Evolutionary conservation across 2,113 vertebrate genomes (phyloP).

Genomic region (Cebus imitator): DNA sequence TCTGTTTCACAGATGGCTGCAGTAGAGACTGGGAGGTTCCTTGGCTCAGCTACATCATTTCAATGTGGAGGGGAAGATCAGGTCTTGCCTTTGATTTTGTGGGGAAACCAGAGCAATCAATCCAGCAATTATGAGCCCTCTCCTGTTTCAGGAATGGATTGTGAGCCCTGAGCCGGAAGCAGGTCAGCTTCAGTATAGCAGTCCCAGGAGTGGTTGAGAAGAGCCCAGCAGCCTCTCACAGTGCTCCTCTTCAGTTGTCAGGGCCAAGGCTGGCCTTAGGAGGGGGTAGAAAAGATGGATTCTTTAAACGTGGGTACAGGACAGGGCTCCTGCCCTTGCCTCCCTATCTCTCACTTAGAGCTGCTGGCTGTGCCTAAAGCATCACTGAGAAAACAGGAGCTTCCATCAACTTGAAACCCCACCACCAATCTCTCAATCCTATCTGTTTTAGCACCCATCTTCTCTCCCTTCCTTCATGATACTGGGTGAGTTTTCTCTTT

Average conservation of each 20-base stretch:
- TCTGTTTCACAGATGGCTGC: neutral
- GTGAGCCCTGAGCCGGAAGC: neutral
- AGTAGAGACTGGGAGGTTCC: neutral
- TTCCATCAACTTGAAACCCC: neutral
- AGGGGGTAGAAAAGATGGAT: neutral
- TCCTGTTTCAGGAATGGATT: neutral
- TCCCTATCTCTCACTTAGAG: neutral
- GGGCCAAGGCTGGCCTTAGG: neutral
- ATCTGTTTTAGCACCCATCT: neutral
- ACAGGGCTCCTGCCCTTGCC: neutral
- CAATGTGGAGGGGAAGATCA: neutral
- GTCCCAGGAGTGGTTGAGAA: neutral
- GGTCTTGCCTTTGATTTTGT: neutral
- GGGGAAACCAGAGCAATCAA: neutral
- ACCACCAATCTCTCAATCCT: neutral
- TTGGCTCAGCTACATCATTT: neutral
- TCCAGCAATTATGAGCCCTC: neutral
- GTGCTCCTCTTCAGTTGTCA: neutral
- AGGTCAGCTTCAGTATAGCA: neutral
- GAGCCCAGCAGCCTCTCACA: neutral
- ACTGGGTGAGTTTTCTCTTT: neutral
- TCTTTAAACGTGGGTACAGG: neutral
- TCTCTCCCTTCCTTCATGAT: neutral
- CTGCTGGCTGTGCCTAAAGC: neutral
- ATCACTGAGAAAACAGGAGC: neutral